Evolutionary conservation across 2,888 invertebrate species (phyloP), one percentile per base, ranked within the genome.

Genomic region (Phoronis australis): DNA sequence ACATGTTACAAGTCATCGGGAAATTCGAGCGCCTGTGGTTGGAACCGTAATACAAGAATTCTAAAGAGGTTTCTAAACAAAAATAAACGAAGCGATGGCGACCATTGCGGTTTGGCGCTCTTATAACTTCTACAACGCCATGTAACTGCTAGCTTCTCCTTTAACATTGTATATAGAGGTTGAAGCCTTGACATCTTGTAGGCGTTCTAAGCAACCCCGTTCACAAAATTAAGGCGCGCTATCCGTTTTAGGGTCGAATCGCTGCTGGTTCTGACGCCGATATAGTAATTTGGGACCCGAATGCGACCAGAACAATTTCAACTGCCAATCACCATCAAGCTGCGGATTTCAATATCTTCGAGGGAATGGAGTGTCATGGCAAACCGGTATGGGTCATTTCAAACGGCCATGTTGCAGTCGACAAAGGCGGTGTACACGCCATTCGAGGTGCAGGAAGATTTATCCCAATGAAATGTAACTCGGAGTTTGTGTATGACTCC

Each of bases 341-440:
- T 1, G 87, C 88, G 51, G 92, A 97, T 80, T 96, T 93, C 73
- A 99, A 99, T 77, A 94, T 99, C 59, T 99, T 97, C 77, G 97
- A 99, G 86, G 95, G 95, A 22, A 87, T 91, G 84, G 84, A 83
- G 57, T 88, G 90, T 50, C 89, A 92, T 64, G 97, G 97, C 23
- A 87, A 93, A 35, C 88, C 97, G 0, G 88, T 92, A 72, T 89
- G 85, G 73, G 99, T 99, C 23, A 85, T 99, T 56, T 90, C 90
- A 31, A 87, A 85, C 65, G 97, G 94, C 0, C 84, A 91, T 22
- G 87, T 97, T 21, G 94, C 92, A 60, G 85, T 92, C 4, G 96
- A 96, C 71, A 88, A 90, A n/a, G 84, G 76, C 27, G 70, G 71
- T 58, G 76, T 96, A 4, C 84, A 89, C 59, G 93, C 88, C 0